Evolutionary conservation across 2,113 vertebrate species (phyloP).

Genomic region (Saccopteryx leptura): DNA sequence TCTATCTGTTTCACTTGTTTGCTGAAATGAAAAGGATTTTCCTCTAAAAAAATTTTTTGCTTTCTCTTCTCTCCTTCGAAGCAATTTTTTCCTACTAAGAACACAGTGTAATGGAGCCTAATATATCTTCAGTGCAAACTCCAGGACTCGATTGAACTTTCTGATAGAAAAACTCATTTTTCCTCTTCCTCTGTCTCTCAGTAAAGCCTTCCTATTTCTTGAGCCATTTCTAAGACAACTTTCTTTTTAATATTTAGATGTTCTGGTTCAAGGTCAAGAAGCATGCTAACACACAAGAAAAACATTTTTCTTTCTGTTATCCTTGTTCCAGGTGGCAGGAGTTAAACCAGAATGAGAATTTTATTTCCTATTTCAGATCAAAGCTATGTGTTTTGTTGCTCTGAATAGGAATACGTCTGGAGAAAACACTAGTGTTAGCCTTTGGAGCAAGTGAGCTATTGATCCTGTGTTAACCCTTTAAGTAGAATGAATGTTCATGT

Average conservation of each 20-base stretch:
- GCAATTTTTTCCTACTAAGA: conserved; percentile 18
- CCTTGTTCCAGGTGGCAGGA: background rate
- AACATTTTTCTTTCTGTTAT: conserved; percentile 26
- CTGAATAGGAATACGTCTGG: background rate
- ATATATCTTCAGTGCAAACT: conserved; percentile 19
- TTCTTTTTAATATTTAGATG: conserved; percentile 24
- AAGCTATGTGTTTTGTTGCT: background rate
- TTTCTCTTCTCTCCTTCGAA: conserved; percentile 57
- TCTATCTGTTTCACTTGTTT: conserved; percentile 47
- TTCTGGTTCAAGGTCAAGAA: background rate
- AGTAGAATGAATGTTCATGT: too few relatives aligned
- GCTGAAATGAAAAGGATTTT: conserved; percentile 50
- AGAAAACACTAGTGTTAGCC: background rate
- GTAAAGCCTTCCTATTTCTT: background rate
- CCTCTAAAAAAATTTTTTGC: conserved; percentile 28
- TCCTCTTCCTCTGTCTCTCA: background rate
- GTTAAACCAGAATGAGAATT: conserved; percentile 42
- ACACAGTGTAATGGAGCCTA: background rate
- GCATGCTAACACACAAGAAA: background rate
- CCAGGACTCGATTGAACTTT: background rate
- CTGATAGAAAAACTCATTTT: background rate
- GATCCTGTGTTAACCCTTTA: background rate
- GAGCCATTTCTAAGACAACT: background rate
- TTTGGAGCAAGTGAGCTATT: background rate
- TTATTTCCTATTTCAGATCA: conserved; percentile 39